These are phyloP conservation scores for Plagodis dolabraria DNA, from an alignment of 2,888 invertebrate species.

Conservation along the genomic window DNA sequence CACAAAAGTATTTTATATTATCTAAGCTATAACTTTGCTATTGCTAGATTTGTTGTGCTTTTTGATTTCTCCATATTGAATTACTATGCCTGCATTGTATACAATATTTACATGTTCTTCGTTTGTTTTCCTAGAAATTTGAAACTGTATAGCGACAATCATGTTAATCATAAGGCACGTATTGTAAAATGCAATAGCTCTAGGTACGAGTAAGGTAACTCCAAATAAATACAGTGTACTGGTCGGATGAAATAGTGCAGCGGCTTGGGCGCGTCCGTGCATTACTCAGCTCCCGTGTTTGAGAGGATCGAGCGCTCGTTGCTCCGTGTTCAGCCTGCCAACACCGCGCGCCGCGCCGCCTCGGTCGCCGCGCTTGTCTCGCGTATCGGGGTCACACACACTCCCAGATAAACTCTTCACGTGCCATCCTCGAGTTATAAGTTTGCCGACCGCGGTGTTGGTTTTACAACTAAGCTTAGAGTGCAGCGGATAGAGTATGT, in stretches of 20 bases:
- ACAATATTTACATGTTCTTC: too few relatives aligned
- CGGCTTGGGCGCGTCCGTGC: conserved; percentile 66
- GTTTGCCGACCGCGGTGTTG: conserved; percentile 56
- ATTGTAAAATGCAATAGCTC: neutral
- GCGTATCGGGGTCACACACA: conserved; percentile 72
- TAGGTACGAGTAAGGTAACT: conserved; percentile 5
- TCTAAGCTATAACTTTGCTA: too few relatives aligned
- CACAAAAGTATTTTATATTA: too few relatives aligned
- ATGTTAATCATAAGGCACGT: neutral
- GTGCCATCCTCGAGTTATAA: conserved; percentile 62
- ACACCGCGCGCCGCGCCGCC: conserved; percentile 36
- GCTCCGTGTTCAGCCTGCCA: conserved; percentile 72
- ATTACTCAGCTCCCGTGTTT: conserved; percentile 79
- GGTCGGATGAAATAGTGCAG: conserved; percentile 66
- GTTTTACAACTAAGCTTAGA: conserved; percentile 52
- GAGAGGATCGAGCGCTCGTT: conserved; percentile 66
- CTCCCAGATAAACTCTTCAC: conserved; percentile 67
- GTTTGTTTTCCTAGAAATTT: too few relatives aligned
- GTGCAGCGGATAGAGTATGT: conserved; percentile 39
- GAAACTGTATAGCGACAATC: too few relatives aligned
- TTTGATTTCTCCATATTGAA: too few relatives aligned
- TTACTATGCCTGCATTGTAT: too few relatives aligned
- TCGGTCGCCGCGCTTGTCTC: conserved; percentile 24
- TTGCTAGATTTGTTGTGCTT: too few relatives aligned
- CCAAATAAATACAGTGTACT: conserved; percentile 12